These are phyloP conservation scores for Myripristis murdjan DNA, from an alignment of 2,797 vertebrate genomes.

Conservation along the genomic window DNA sequence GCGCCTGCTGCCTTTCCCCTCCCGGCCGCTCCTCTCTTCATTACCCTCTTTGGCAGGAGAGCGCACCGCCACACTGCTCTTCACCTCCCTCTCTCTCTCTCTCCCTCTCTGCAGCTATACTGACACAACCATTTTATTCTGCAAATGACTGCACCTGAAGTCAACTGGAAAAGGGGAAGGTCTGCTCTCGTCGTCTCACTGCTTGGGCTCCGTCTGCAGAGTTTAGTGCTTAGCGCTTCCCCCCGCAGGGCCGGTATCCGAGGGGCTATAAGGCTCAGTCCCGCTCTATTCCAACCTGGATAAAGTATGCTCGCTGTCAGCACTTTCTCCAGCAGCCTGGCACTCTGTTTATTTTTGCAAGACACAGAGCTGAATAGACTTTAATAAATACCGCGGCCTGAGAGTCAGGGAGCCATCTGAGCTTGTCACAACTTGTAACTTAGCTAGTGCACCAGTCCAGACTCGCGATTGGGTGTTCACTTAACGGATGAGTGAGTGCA, in stretches of 20 bases:
- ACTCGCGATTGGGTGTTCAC: slow-evolving; percentile 67
- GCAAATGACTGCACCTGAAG: slow-evolving; percentile 82
- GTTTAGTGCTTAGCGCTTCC: slow-evolving; percentile 33
- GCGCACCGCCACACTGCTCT: slow-evolving; percentile 41
- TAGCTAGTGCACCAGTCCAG: slow-evolving; percentile 76
- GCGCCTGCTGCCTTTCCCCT: slow-evolving; percentile 60
- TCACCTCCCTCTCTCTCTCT: slow-evolving; percentile 38
- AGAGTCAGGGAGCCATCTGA: slow-evolving; percentile 83
- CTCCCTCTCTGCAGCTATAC: slow-evolving; percentile 26
- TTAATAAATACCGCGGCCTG: slow-evolving; percentile 84
- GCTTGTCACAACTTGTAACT: slow-evolving; percentile 88
- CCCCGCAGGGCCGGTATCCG: slow-evolving; percentile 61
- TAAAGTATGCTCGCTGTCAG: slow-evolving; percentile 85
- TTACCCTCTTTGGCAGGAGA: slow-evolving; percentile 71
- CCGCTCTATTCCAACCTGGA: slow-evolving; percentile 80
- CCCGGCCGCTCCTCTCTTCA: slow-evolving; percentile 68
- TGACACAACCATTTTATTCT: slow-evolving; percentile 64
- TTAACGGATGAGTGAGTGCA: slow-evolving; percentile 72
- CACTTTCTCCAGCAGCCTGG: slow-evolving; percentile 83
- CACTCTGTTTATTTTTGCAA: slow-evolving; percentile 87
- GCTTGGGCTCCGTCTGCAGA: slow-evolving; percentile 47
- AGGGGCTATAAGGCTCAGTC: slow-evolving; percentile 66
- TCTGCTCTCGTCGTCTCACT: slow-evolving; percentile 44
- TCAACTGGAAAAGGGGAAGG: slow-evolving; percentile 77
- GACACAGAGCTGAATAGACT: slow-evolving; percentile 86